Conservation (phyloP, 1,140 invertebrate genomes). For the Octopus bimaculoides region DNA sequence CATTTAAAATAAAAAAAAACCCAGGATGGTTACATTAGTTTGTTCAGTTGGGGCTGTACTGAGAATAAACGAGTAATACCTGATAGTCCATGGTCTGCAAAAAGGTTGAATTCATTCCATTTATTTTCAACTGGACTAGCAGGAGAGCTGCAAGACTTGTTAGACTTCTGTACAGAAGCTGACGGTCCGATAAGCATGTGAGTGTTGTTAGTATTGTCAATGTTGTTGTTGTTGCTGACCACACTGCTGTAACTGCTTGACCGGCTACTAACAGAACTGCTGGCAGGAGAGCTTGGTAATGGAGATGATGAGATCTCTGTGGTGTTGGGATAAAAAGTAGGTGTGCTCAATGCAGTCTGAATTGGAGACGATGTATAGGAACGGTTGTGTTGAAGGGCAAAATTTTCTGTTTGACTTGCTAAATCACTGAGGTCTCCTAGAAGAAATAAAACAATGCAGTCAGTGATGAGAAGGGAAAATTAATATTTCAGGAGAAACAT, state of each 20-base stretch:
- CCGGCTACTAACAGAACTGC: conserved; percentile 30
- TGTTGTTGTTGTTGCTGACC: conserved; percentile 42
- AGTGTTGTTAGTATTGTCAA: conserved; percentile 11
- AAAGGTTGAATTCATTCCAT: conserved; percentile 30
- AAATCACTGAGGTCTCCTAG: conserved; percentile 48
- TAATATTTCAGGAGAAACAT: neutral
- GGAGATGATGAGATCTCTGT: conserved; percentile 17
- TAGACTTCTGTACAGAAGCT: conserved; percentile 20
- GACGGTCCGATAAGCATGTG: conserved; percentile 2
- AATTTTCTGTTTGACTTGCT: conserved; percentile 49
- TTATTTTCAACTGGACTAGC: neutral
- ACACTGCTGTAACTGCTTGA: conserved; percentile 52
- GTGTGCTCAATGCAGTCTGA: conserved; percentile 15
- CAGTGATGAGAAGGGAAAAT: neutral
- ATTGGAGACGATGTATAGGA: conserved; percentile 6
- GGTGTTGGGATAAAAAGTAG: conserved; percentile 15
- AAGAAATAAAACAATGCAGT: conserved; percentile 11
- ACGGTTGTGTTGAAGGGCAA: conserved; percentile 43
- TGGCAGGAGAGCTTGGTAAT: conserved; percentile 29
- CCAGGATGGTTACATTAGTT: neutral
- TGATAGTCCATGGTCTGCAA: conserved; percentile 29
- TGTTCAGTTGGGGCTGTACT: too few species aligned
- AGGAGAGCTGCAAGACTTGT: conserved; percentile 23
- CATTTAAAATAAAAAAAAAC: neutral
- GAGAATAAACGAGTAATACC: conserved; percentile 11